Base-by-base conservation (phyloP, 2,888 invertebrate species). In the Tetragonisca angustula region DNA sequence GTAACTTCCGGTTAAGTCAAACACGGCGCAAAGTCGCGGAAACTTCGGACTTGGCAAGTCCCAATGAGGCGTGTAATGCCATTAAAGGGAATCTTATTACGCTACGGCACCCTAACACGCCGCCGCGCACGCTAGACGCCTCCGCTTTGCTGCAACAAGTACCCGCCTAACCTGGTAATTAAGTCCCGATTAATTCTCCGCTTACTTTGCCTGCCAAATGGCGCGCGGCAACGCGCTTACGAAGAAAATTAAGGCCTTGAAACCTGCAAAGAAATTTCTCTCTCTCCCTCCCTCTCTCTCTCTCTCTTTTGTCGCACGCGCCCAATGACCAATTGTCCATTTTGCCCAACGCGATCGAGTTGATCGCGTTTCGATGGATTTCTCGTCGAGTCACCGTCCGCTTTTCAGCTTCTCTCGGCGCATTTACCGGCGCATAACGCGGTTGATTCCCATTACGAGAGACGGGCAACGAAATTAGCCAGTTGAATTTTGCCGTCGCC, bases 1-100 rank as follows among this genome's bases (percentile, higher is more conserved):
- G 87, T 89, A 93, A 93, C 92, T 94, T 94, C 91, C 92, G 92
- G 92, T 93, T 94, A 93, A 94, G 94, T 93, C 94, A 92, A 94
- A 94, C 92, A 93, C 91, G 90, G 88, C 90, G 91, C 87, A 92
- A 92, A 93, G 93, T 93, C 93, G 90, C 81, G 85, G 87, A 84
- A 94, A 92, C 91, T 94, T 93, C 86, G 92, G 91, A 93, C 94
- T 94, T 93, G 91, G 90, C 92, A 93, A 94, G 93, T 94, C 92
- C 92, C 94, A 94, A 94, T 94, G 94, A 94, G 94, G 93, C 94
- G 93, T 94, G 93, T 94, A 94, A 94, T 92, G 93, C 94, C 94
- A 94, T 94, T 94, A 94, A 93, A 94, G 93, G 91, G 91, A 94
- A 94, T 94, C 94, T 94, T 93, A 93, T 94, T 94, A 94, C 92